Conservation (phyloP, 2,888 invertebrate species). For the Trachelus iudaicus region DNA sequence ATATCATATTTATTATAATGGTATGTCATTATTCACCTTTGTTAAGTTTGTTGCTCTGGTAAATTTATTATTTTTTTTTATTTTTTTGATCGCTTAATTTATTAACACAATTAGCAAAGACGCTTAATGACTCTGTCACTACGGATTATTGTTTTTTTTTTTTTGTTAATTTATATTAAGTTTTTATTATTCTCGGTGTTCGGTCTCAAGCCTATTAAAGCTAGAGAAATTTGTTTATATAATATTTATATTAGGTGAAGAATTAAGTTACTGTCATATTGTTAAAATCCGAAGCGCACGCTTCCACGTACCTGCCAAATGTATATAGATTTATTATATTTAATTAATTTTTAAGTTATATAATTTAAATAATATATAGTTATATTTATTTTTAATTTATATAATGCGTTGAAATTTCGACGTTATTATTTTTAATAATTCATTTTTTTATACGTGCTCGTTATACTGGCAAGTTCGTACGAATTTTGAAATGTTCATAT, state of each 20-base stretch:
- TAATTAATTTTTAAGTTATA: slow-evolving; percentile 16
- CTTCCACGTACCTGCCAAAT: slow-evolving; percentile 55
- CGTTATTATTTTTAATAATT: not conserved
- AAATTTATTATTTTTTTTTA: not conserved
- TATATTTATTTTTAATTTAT: not conserved
- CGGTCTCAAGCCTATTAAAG: not conserved
- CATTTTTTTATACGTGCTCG: not conserved
- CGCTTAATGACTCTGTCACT: not conserved
- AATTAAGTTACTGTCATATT: not conserved
- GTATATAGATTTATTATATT: slow-evolving; percentile 28
- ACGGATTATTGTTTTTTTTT: not conserved
- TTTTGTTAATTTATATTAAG: slow-evolving; percentile 12
- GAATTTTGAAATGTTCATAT: not conserved
- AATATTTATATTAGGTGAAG: not conserved
- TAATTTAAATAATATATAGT: not conserved
- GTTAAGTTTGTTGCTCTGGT: not conserved
- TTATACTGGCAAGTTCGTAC: not conserved
- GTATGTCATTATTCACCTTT: not conserved
- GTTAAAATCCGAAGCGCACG: slow-evolving; percentile 45
- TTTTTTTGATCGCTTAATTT: not conserved
- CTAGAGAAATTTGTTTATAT: not conserved
- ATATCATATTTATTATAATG: not conserved
- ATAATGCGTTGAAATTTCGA: not conserved
- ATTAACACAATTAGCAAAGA: not conserved
- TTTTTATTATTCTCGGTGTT: slow-evolving; percentile 11